A percentile compares a stretch with the other conserved stretches of the same genome.
Evolutionary conservation across 2,113 vertebrate genomes (phyloP).

Genomic region (Hassar affinis): DNA sequence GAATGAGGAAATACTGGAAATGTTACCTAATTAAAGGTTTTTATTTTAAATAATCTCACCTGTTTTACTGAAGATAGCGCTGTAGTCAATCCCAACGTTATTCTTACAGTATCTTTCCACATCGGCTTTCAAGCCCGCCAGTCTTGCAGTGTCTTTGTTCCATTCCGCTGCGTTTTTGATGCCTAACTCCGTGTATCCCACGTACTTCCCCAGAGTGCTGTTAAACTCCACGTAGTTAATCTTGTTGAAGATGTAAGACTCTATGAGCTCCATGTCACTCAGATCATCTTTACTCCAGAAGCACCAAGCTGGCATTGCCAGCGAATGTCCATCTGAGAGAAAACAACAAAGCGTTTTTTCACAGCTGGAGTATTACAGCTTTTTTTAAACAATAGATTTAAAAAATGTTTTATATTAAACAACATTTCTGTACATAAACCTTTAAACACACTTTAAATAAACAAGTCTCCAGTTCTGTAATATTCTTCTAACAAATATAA

Average conservation of each 20-base stretch:
- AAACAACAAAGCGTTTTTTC: not conserved
- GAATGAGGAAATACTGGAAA: too few species aligned
- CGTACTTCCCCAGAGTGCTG: conserved; percentile 41
- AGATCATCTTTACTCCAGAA: not conserved
- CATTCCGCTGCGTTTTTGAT: not conserved
- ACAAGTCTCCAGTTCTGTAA: not conserved
- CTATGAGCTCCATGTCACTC: conserved; percentile 19
- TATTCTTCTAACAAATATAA: not conserved
- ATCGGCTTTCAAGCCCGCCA: not conserved
- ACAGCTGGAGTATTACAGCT: not conserved
- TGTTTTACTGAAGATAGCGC: not conserved
- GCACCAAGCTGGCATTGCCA: fast-evolving
- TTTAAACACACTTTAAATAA: not conserved
- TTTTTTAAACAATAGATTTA: not conserved
- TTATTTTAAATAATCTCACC: not conserved
- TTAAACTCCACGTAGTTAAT: conserved; percentile 8
- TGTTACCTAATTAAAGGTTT: too few species aligned
- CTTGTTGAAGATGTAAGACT: conserved; percentile 29
- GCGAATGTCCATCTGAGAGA: not conserved
- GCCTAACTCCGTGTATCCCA: conserved; percentile 29
- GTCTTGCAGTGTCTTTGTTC: not conserved
- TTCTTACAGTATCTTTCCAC: not conserved
- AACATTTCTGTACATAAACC: not conserved
- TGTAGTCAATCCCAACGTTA: conserved; percentile 22
- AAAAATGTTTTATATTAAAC: not conserved